phyloP scores from a whole-genome alignment of 2,113 vertebrate species.

The Perca fluviatilis region DNA sequence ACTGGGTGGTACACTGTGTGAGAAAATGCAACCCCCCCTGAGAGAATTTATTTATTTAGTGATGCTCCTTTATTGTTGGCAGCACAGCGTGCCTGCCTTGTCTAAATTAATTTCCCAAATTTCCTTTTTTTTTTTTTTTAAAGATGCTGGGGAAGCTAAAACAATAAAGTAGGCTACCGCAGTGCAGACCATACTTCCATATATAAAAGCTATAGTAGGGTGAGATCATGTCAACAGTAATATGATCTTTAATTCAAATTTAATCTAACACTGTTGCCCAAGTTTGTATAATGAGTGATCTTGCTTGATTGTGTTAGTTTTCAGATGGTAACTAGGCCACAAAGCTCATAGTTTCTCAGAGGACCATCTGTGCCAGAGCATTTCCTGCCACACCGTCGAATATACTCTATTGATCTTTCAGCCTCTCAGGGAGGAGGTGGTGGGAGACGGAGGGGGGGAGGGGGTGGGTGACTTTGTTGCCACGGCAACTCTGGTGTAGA shows the following conservation, averaged over 20 bases:
- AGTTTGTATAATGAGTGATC: conserved; percentile 36
- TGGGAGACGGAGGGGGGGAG: background rate
- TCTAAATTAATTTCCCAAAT: conserved; percentile 49
- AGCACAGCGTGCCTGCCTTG: conserved; percentile 29
- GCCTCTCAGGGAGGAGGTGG: conserved; percentile 60
- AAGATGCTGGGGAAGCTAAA: conserved; percentile 18
- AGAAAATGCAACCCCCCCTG: conserved; percentile 23
- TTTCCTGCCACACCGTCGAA: conserved; percentile 74
- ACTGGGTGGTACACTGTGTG: conserved; percentile 19
- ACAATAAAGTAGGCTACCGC: conserved; percentile 19
- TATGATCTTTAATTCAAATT: conserved; percentile 22
- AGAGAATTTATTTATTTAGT: conserved; percentile 66
- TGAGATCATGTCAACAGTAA: background rate
- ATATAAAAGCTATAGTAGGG: background rate
- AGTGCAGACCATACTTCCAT: conserved; percentile 2
- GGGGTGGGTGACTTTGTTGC: conserved; percentile 76
- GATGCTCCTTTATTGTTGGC: conserved; percentile 49
- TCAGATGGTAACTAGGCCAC: conserved; percentile 76
- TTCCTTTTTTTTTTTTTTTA: conserved; percentile 43
- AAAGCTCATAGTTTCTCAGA: conserved; percentile 72
- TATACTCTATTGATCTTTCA: conserved; percentile 82
- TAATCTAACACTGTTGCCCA: conserved; percentile 2
- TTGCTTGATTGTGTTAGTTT: conserved; percentile 62
- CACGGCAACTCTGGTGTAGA: conserved; percentile 82
- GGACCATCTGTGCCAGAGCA: conserved; percentile 69